Conservation (phyloP, 2,113 vertebrate genomes). For the Boleophthalmus pectinirostris region DNA sequence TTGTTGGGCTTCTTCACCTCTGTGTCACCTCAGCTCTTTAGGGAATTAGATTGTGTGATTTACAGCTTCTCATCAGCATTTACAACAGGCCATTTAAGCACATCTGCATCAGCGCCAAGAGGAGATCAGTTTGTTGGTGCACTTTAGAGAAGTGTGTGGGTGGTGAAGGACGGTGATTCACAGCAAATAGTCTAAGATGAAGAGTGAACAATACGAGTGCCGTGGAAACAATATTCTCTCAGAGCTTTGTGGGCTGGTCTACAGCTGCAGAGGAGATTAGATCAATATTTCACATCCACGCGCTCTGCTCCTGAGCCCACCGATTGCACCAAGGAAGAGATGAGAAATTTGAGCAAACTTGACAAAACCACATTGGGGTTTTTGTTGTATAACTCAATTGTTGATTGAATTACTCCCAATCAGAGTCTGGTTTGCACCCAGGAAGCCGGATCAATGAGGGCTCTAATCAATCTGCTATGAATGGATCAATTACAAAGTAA, state of each 20-base stretch:
- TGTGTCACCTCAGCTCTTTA: constrained; percentile 37
- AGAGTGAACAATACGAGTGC: constrained; percentile 52
- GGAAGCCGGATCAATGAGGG: constrained; percentile 68
- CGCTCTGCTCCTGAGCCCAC: constrained; percentile 57
- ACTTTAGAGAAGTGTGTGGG: constrained; percentile 38
- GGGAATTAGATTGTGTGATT: constrained; percentile 33
- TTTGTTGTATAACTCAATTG: constrained; percentile 47
- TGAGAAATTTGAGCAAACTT: constrained; percentile 17
- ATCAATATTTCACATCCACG: constrained; percentile 67
- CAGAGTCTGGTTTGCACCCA: constrained; percentile 56
- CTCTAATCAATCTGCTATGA: constrained; percentile 63
- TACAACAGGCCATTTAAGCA: background rate
- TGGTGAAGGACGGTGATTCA: constrained; percentile 54
- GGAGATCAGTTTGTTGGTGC: constrained; percentile 27
- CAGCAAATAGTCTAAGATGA: constrained; percentile 42
- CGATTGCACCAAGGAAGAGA: constrained; percentile 47
- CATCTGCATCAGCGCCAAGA: background rate
- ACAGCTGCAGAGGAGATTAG: constrained; percentile 46
- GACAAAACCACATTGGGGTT: constrained; percentile 32
- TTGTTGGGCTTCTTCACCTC: constrained; percentile 32
- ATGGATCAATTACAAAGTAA: constrained; percentile 72
- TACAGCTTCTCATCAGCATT: constrained; percentile 56
- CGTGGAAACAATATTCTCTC: constrained; percentile 49
- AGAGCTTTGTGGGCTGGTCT: constrained; percentile 44
- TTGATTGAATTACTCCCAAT: constrained; percentile 65